phyloP scores from a whole-genome alignment of 2,888 invertebrate genomes.

The Ornithoptera priamus region DNA sequence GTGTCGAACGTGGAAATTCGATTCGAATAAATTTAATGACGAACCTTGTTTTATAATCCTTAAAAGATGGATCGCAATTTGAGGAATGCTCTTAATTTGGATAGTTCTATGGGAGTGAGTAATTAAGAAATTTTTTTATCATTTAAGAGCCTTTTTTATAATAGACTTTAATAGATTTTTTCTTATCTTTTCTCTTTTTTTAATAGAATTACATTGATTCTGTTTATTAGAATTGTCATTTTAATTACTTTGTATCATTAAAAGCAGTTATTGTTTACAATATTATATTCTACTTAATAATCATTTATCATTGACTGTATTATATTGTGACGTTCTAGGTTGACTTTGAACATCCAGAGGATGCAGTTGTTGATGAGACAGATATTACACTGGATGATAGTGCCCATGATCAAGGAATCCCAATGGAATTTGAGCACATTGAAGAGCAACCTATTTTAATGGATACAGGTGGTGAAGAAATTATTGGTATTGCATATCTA shows the following conservation, averaged over 20 bases:
- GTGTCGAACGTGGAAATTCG: constrained; percentile 27
- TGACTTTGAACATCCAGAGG: constrained; percentile 63
- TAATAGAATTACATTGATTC: not conserved
- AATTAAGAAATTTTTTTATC: constrained; percentile 16
- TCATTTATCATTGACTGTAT: not conserved
- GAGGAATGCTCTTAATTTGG: constrained; percentile 66
- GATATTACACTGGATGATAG: constrained; percentile 55
- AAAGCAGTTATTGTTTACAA: not conserved
- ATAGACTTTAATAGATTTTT: not conserved
- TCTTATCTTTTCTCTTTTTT: not conserved
- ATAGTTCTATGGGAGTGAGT: constrained; percentile 67
- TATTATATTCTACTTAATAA: not conserved
- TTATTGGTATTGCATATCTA: constrained; percentile 54
- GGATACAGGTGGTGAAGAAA: constrained; percentile 69
- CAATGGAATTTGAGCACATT: constrained; percentile 68
- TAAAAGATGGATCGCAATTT: constrained; percentile 68
- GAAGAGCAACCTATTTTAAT: constrained; percentile 64
- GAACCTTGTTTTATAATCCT: constrained; percentile 30
- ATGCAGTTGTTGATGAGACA: constrained; percentile 55
- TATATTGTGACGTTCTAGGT: constrained; percentile 47
- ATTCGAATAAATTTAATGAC: constrained; percentile 24
- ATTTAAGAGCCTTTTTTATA: not conserved
- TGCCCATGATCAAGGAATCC: constrained; percentile 51
- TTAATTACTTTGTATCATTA: not conserved
- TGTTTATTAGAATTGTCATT: not conserved